phyloP scores from a whole-genome alignment of 1,140 invertebrate genomes.

The Galendromus occidentalis region DNA sequence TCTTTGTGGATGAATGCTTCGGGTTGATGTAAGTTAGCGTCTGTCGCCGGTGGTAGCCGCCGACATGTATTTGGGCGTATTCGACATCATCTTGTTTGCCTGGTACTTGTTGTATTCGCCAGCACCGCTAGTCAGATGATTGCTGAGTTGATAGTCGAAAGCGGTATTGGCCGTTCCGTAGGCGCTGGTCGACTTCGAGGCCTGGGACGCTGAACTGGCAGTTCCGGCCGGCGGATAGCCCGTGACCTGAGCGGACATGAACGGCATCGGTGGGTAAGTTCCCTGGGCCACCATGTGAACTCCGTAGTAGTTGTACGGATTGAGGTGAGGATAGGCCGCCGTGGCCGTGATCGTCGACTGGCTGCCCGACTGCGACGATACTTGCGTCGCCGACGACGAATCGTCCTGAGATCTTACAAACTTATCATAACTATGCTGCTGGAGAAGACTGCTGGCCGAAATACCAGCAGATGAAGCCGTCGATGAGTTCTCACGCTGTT shows the following conservation, averaged over 20 bases:
- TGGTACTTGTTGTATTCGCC: conserved; percentile 10
- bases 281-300: background rate
- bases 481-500: background rate
- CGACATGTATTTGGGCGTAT: background rate
- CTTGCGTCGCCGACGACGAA: background rate
- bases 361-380: background rate
- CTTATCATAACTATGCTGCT: conserved; percentile 6
- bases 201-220: background rate
- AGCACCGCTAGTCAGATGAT: background rate
- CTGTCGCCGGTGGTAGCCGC: background rate
- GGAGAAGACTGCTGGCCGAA: background rate
- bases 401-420: conserved; percentile 9
- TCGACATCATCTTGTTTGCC: conserved; percentile 6
- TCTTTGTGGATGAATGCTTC: too few relatives aligned
- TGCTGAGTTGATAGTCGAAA: conserved; percentile 3
- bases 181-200: background rate
- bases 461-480: background rate
- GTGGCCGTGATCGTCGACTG: conserved; percentile 7
- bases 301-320: background rate
- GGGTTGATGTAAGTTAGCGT: background rate
- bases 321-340: conserved; percentile 1
- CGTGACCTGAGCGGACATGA: background rate
- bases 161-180: background rate
- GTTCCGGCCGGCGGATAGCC: conserved; percentile 4
- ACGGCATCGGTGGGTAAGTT: background rate